Evolutionary conservation across 1,140 invertebrate genomes (phyloP).

Genomic region (Mamestra configurata): DNA sequence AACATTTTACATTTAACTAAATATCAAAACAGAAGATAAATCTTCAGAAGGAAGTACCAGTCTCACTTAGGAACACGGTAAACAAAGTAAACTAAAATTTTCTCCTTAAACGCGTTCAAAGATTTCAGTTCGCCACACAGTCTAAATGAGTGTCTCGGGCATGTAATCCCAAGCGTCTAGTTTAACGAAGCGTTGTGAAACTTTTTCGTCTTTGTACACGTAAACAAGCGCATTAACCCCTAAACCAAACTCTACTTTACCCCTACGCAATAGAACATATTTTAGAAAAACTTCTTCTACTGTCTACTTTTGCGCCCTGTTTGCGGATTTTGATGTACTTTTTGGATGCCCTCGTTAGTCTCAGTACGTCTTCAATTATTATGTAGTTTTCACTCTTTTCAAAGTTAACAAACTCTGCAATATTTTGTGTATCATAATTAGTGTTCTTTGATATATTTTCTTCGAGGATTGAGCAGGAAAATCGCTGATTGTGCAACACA

Average conservation of each 20-base stretch:
- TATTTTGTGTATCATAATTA: constrained; percentile 36
- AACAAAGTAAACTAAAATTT: constrained; percentile 37
- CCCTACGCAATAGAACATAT: constrained; percentile 38
- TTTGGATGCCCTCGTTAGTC: constrained; percentile 67
- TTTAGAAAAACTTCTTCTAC: constrained; percentile 15
- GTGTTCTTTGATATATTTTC: constrained; percentile 33
- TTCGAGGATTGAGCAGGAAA: neutral
- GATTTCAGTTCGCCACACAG: constrained; percentile 61
- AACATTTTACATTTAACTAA: neutral
- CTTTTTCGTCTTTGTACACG: constrained; percentile 73
- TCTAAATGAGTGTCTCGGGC: constrained; percentile 70
- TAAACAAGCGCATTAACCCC: constrained; percentile 64
- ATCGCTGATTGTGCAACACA: constrained; percentile 1
- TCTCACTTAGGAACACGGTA: constrained; percentile 7
- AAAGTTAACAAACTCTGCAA: constrained; percentile 5
- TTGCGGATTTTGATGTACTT: constrained; percentile 64
- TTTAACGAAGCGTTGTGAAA: constrained; percentile 77
- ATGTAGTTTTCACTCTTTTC: constrained; percentile 42
- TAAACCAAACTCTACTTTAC: constrained; percentile 57
- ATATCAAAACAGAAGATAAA: neutral
- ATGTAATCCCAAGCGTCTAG: constrained; percentile 76
- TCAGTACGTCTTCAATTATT: constrained; percentile 54
- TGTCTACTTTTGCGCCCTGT: constrained; percentile 58
- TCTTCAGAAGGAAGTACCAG: neutral
- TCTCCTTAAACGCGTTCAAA: constrained; percentile 40